Conservation (phyloP, 1,140 invertebrate species). For the Rhagoletis pomonella region DNA sequence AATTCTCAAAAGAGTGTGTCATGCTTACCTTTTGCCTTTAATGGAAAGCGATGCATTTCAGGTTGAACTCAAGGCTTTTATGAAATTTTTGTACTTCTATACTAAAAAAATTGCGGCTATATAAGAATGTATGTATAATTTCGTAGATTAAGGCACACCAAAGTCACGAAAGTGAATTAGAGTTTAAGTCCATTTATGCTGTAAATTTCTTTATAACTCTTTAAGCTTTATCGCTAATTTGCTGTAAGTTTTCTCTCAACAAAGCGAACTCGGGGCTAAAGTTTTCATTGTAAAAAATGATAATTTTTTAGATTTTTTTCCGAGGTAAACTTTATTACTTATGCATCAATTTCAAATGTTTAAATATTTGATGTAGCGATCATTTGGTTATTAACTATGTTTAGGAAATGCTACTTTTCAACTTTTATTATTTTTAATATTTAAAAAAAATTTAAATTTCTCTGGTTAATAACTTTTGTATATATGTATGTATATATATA, state of each 20-base stretch:
- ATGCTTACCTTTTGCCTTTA: background rate
- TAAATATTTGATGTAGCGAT: background rate
- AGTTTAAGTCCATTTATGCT: too few relatives aligned
- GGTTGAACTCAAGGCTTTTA: background rate
- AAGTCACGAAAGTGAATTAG: too few relatives aligned
- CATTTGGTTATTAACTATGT: background rate
- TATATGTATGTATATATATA: background rate
- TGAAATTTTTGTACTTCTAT: background rate
- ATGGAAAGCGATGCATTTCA: background rate
- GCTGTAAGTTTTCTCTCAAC: too few relatives aligned
- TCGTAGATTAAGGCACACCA: too few relatives aligned
- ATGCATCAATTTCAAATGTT: conserved; percentile 9
- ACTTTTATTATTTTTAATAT: conserved; percentile 26
- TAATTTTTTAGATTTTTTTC: background rate
- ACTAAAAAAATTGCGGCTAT: too few relatives aligned
- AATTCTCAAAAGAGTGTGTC: background rate
- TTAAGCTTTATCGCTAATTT: background rate
- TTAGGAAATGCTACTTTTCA: conserved; percentile 29
- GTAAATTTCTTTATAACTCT: too few relatives aligned
- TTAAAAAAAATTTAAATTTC: conserved; percentile 41
- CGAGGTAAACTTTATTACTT: conserved; percentile 47
- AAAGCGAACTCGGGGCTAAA: too few relatives aligned
- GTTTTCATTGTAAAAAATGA: background rate
- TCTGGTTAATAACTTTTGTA: conserved; percentile 1
- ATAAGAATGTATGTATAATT: too few relatives aligned